Evolutionary conservation across 2,797 vertebrate species (phyloP).

Genomic region (Clarias pachynema): DNA sequence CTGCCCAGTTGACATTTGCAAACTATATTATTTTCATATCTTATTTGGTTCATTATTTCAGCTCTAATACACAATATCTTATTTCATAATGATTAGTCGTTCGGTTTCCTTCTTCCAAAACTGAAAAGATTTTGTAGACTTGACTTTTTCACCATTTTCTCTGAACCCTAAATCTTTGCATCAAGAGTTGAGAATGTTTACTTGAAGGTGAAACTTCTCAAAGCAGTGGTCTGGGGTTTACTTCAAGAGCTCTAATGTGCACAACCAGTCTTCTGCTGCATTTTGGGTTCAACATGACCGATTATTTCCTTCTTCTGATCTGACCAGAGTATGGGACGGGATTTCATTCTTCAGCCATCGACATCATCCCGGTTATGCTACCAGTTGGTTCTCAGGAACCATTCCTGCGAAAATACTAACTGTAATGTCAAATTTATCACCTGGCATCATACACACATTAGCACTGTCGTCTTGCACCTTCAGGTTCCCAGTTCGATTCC

Average conservation of each 20-base stretch:
- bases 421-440: neutral
- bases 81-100: neutral
- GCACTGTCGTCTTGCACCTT: too few species aligned
- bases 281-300: neutral
- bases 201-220: neutral
- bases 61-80: neutral
- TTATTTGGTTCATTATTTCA: neutral
- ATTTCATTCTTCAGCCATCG: neutral
- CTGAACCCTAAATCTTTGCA: neutral
- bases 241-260: neutral
- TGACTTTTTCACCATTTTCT: neutral
- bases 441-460: neutral
- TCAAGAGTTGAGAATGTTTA: neutral
- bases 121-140: neutral
- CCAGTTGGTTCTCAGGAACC: neutral
- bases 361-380: neutral
- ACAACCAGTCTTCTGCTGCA: neutral
- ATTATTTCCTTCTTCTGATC: neutral
- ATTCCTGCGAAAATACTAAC: neutral
- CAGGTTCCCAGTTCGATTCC: too few species aligned
- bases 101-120: neutral
- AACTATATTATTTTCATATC: neutral
- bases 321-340: neutral
- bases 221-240: neutral
- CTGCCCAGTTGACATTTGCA: neutral